Evolutionary conservation across 2,797 vertebrate genomes (phyloP), one percentile per base, ranked within the genome.

Genomic region (Aulostomus chinensis): DNA sequence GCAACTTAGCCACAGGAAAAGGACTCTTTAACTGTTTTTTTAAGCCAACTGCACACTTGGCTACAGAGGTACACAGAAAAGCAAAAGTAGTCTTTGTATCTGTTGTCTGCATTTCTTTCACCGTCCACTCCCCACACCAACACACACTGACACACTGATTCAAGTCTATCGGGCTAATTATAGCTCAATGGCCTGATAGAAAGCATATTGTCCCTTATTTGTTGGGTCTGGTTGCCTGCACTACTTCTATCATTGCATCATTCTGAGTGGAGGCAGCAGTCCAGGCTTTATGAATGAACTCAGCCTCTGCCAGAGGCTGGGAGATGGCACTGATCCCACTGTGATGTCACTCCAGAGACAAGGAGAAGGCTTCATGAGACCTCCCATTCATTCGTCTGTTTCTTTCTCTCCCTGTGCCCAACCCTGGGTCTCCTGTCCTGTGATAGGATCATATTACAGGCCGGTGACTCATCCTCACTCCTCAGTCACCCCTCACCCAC

Each of bases 231-330:
- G 68, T 88, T 86, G 80, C 81, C 79, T 74, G 74, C 75, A 74
- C 43, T 50, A 48, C 58, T 75, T 32, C 41, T 79, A 70, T 71
- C 65, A 50, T 90, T 90, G 87, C 88, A 91, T 87, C 86, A 84
- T 73, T 81, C 55, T 59, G 73, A 73, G 77, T 51, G 53, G 79
- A 78, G 74, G 78, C 77, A 65, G 69, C 43, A 62, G 81, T 69
- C 66, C 52, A 58, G 74, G 68, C 79, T 87, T 90, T 88, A 86
- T 89, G 89, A 92, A 92, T 92, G 88, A 90, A 88, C 46, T 24
- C 49, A 84, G 73, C 85, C 80, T 81, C 73, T 52, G 71, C 67
- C 73, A 78, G 83, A 85, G 85, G 78, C 81, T 73, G 83, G 64
- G 78, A 73, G 69, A 85, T 86, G 84, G 84, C 86, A 78, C 78